Evolutionary conservation across 1,140 invertebrate genomes (phyloP), one percentile per base, ranked within the genome.

Genomic region (Lasioglossum baleicum): DNA sequence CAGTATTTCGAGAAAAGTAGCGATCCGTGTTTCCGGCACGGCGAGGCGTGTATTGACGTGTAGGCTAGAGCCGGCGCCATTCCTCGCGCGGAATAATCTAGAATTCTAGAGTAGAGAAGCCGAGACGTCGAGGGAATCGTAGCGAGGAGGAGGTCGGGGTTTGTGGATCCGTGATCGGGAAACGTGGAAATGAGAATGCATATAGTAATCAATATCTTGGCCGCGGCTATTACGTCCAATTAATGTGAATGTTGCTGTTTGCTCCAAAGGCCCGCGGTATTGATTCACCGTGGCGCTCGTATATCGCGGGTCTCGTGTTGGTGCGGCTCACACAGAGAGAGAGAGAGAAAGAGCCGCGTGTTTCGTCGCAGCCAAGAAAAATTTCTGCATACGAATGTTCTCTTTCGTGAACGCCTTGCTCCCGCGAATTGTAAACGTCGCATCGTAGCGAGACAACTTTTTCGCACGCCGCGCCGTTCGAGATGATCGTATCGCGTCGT

Each of bases 221-320:
- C 26, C 15, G 71, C 35, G n/a, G 40, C 63, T 60, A 56, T 75
- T 74, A 80, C 51, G 60, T 74, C 44, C 71, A 74, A 75, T 79
- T 79, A 80, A 80, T 60, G 61, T 15, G 77, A 80, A 58, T 66
- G 48, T 75, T 65, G 64, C 63, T 67, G 73, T 75, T 80, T 72
- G 69, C 71, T 72, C 58, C 22, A 53, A 77, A 79, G 51, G 64
- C 53, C 51, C 63, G 71, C 64, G 53, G 77, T 80, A 80, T 80
- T 67, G 77, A 80, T 80, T 80, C 77, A 74, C 63, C 22, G 42
- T 22, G 48, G 40, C 44, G 51, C 22, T 15, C 48, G 63, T 78
- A 78, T 78, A 78, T 65, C 76, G 72, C 40, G 40, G 31, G 60
- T 63, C 60, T 64, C 75, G 69, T 64, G 68, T 53, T 31, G 75